A percentile compares a stretch with the other conserved stretches of the same genome.
phyloP scores from a whole-genome alignment of 2,113 vertebrate genomes.

The Polyodon spathula region DNA sequence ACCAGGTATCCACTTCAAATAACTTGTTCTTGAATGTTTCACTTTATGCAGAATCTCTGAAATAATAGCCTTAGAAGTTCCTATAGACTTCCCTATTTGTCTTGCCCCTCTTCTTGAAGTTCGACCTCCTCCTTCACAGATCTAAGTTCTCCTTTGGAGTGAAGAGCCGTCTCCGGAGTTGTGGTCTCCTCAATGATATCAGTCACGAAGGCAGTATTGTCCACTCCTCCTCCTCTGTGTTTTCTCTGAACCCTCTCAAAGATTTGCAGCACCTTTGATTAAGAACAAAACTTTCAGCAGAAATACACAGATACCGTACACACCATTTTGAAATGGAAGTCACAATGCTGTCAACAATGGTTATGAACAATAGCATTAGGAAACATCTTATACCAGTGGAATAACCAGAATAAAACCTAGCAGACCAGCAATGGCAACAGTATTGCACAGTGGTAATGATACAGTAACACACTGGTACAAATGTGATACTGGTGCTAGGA shows the following conservation, averaged over 20 bases:
- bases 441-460: background rate
- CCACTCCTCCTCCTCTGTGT: conserved; percentile 29
- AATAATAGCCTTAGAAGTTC: too few species aligned
- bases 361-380: too few species aligned
- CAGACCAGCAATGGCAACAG: background rate
- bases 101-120: background rate
- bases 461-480: too few species aligned
- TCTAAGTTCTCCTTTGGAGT: background rate
- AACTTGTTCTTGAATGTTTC: too few species aligned
- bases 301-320: background rate
- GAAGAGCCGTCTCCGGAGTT: background rate
- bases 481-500: too few species aligned
- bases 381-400: too few species aligned
- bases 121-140: conserved; percentile 3
- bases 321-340: background rate
- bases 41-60: too few species aligned
- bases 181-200: conserved; percentile 25
- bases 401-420: background rate
- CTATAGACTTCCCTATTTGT: background rate
- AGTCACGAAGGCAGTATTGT: conserved; percentile 45
- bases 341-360: background rate
- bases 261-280: conserved; percentile 66
- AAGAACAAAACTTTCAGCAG: background rate
- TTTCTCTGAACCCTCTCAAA: conserved; percentile 67
- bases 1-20: too few species aligned